Evolutionary conservation across 2,797 vertebrate genomes (phyloP).

Genomic region (Gymnopithys bicolor): DNA sequence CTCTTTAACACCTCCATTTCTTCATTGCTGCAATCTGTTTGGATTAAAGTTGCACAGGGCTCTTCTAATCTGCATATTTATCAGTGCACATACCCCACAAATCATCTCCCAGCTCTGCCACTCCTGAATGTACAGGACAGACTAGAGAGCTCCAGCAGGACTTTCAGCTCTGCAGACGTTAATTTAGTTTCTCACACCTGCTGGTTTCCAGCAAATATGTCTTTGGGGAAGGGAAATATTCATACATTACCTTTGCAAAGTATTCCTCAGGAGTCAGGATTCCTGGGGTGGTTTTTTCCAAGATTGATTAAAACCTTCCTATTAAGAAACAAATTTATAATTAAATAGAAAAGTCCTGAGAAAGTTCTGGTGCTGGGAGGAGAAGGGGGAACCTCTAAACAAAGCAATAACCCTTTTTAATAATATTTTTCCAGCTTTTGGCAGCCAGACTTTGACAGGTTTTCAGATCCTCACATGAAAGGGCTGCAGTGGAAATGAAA

Average conservation of each 20-base stretch:
- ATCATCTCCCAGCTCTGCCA: neutral
- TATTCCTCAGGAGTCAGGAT: neutral
- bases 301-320: neutral
- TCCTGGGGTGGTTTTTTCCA: neutral
- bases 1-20: slow-evolving; percentile 25
- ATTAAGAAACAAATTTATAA: slow-evolving; percentile 20
- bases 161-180: neutral
- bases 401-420: neutral
- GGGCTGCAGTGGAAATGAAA: neutral
- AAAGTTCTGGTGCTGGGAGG: neutral
- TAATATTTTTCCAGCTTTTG: neutral
- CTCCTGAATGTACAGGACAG: neutral
- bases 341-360: neutral
- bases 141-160: neutral
- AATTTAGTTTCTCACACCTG: slow-evolving; percentile 43
- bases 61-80: slow-evolving; percentile 57
- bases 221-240: slow-evolving; percentile 19
- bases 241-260: neutral
- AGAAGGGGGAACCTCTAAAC: neutral
- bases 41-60: slow-evolving; percentile 30
- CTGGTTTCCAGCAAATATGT: slow-evolving; percentile 13
- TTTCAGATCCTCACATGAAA: slow-evolving; percentile 19
- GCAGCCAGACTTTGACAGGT: neutral
- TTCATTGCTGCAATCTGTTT: slow-evolving; percentile 50
- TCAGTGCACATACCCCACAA: neutral